Conservation (phyloP, 53 echinoderm and acorn worm genomes). For the Mesocentrotus franciscanus region DNA sequence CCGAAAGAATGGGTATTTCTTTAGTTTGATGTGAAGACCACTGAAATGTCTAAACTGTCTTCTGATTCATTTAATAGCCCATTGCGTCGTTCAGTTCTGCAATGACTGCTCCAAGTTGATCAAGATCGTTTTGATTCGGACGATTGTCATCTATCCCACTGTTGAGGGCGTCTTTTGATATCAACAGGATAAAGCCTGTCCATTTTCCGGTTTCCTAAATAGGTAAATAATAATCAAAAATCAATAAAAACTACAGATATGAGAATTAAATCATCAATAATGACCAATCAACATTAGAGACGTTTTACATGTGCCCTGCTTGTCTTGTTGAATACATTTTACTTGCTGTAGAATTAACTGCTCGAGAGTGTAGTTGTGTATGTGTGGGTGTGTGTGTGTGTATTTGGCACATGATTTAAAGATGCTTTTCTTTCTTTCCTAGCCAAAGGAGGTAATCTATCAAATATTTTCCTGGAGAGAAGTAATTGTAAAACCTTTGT, state of each 20-base stretch:
- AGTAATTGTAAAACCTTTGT: too few species aligned
- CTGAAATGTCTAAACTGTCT: too few species aligned
- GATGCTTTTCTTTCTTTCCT: not conserved
- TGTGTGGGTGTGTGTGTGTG: too few species aligned
- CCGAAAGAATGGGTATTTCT: too few species aligned
- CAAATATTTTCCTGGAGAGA: too few species aligned
- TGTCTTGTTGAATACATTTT: not conserved
- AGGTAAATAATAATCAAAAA: not conserved
- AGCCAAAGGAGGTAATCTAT: not conserved
- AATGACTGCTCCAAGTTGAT: constrained; percentile 19
- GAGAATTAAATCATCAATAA: not conserved
- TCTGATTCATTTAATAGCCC: not conserved
- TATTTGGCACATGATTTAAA: not conserved
- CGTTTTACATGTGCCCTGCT: not conserved
- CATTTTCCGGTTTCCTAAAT: constrained; percentile 20
- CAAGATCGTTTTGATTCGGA: not conserved
- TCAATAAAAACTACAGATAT: not conserved
- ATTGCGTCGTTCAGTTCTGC: constrained; percentile 26
- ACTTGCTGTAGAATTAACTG: not conserved
- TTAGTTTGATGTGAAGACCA: too few species aligned
- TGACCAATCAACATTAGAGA: not conserved
- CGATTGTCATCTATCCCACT: not conserved
- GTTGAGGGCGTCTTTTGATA: not conserved
- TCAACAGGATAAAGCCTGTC: constrained; percentile 5
- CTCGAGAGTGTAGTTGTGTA: too few species aligned